Evolutionary conservation across 2,113 vertebrate species (phyloP).

Genomic region (Fukomys damarensis): DNA sequence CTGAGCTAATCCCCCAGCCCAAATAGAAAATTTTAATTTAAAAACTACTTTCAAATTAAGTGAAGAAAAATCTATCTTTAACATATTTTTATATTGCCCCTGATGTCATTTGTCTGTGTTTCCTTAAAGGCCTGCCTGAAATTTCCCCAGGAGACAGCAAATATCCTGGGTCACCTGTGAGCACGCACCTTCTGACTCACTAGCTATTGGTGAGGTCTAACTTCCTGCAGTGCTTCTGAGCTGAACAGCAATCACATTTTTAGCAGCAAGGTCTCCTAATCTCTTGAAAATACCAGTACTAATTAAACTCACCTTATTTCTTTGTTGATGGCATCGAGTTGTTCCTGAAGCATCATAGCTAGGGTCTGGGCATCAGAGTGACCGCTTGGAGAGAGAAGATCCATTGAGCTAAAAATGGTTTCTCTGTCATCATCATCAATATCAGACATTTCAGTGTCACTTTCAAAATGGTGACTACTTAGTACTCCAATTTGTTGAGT

Average conservation of each 20-base stretch:
- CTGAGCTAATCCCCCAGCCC: too few relatives aligned
- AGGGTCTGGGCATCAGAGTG: slow-evolving; percentile 98
- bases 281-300: not conserved
- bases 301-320: slow-evolving; percentile 93
- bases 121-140: not conserved
- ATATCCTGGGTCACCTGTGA: not conserved
- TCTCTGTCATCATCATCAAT: slow-evolving; percentile 98
- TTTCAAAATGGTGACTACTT: slow-evolving; percentile 96
- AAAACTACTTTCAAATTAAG: slow-evolving; percentile 3
- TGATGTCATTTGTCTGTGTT: not conserved
- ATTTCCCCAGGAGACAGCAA: not conserved
- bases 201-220: not conserved
- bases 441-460: slow-evolving; percentile 99
- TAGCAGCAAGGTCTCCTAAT: not conserved
- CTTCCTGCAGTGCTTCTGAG: not conserved
- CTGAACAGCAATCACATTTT: not conserved
- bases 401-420: slow-evolving; percentile 98
- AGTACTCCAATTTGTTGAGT: slow-evolving; percentile 94
- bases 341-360: slow-evolving; percentile 99
- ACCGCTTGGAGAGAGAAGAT: slow-evolving; percentile 96
- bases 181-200: not conserved
- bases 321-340: slow-evolving; percentile 99
- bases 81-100: not conserved
- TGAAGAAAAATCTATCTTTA: not conserved
- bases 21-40: not conserved